Evolutionary conservation across 2,797 vertebrate species (phyloP).

Genomic region (Ataeniobius toweri): DNA sequence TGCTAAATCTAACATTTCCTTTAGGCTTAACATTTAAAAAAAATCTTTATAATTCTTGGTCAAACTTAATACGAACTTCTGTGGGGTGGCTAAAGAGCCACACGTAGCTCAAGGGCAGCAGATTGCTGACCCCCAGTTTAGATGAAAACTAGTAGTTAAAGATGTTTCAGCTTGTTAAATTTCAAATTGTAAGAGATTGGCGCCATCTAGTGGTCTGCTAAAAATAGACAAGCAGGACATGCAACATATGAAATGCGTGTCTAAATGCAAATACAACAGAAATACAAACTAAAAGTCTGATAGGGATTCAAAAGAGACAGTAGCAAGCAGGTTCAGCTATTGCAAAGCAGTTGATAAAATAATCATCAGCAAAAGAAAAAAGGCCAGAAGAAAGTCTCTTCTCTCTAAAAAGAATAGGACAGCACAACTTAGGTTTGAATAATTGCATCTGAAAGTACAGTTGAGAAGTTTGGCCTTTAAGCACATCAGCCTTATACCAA

Average conservation of each 20-base stretch:
- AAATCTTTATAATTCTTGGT: not conserved
- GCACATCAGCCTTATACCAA: not conserved
- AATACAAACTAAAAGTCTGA: not conserved
- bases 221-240: not conserved
- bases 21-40: not conserved
- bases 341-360: not conserved
- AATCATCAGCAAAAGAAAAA: not conserved
- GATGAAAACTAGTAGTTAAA: not conserved
- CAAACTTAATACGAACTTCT: not conserved
- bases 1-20: not conserved
- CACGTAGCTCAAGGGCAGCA: not conserved
- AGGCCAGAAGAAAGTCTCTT: too few species aligned
- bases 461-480: not conserved
- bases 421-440: not conserved
- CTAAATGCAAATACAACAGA: not conserved
- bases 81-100: not conserved
- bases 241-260: not conserved
- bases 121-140: too few species aligned
- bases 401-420: too few species aligned
- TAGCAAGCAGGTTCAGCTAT: not conserved
- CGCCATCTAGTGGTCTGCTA: slow-evolving; percentile 12
- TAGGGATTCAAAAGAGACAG: not conserved
- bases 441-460: not conserved
- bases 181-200: not conserved
- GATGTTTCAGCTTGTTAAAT: not conserved